A percentile compares a stretch with the other conserved stretches of the same genome.
Evolutionary conservation across 2,888 invertebrate genomes (phyloP).

Genomic region (Ormyrus labotus): DNA sequence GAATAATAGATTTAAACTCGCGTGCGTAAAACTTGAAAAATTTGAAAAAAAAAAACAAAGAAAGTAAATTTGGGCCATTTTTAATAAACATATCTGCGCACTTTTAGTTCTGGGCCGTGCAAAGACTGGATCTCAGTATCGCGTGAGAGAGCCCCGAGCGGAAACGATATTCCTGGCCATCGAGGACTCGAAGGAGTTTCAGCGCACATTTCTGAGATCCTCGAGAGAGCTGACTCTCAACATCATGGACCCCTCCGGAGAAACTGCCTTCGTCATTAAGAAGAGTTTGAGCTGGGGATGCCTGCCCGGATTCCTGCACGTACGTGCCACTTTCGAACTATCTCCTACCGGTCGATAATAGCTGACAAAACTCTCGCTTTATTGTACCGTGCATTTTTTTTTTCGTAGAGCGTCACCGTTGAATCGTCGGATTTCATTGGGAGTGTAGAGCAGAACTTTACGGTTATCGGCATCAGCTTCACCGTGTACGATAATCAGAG

Average conservation of each 20-base stretch:
- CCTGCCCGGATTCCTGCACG: constrained; percentile 65
- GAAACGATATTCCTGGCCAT: constrained; percentile 87
- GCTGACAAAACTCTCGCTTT: not conserved
- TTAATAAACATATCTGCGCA: too few species aligned
- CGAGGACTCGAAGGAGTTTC: constrained; percentile 80
- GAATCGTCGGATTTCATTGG: constrained; percentile 80
- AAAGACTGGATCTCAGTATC: constrained; percentile 85
- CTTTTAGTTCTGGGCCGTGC: constrained; percentile 79
- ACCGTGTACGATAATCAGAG: constrained; percentile 82
- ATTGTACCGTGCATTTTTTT: constrained; percentile 21
- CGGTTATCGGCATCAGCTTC: constrained; percentile 82
- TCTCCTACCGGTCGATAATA: not conserved
- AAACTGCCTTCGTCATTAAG: constrained; percentile 85
- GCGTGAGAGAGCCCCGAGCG: constrained; percentile 83
- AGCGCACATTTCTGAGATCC: constrained; percentile 85
- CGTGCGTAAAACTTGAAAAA: constrained; percentile 74
- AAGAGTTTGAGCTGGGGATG: constrained; percentile 67
- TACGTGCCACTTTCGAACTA: constrained; percentile 52
- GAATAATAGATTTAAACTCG: constrained; percentile 87
- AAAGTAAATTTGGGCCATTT: too few species aligned
- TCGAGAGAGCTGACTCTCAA: constrained; percentile 85
- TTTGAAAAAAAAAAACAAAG: not conserved
- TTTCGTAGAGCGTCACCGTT: constrained; percentile 66
- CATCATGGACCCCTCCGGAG: constrained; percentile 88
- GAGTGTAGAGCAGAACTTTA: constrained; percentile 83